phyloP scores from a whole-genome alignment of 2,888 invertebrate genomes.

The Agonum fuliginosum region DNA sequence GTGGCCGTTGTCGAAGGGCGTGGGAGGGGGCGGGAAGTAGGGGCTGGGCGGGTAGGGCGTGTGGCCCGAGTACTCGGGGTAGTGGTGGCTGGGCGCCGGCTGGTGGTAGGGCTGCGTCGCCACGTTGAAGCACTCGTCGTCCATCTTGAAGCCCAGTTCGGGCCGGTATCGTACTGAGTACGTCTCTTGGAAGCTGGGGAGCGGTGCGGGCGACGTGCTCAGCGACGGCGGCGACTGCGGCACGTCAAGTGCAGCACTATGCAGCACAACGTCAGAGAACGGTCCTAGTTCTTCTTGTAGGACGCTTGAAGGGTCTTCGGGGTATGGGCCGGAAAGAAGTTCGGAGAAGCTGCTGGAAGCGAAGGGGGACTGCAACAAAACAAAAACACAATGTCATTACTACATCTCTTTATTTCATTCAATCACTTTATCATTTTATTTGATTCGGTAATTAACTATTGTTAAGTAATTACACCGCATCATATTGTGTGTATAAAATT shows the following conservation, averaged over 20 bases:
- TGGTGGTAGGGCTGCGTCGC: constrained; percentile 75
- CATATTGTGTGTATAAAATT: not conserved
- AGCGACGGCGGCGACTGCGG: constrained; percentile 69
- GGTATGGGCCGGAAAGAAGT: constrained; percentile 83
- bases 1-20: constrained; percentile 64
- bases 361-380: constrained; percentile 83
- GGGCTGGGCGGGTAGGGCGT: constrained; percentile 76
- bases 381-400: constrained; percentile 41
- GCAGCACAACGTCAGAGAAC: constrained; percentile 80
- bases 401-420: too few relatives aligned
- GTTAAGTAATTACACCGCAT: not conserved
- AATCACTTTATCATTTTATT: not conserved
- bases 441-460: not conserved
- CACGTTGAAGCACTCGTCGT: constrained; percentile 87
- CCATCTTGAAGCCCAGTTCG: constrained; percentile 85
- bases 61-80: constrained; percentile 78
- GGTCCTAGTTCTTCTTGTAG: constrained; percentile 84
- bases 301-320: constrained; percentile 82
- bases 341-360: constrained; percentile 86
- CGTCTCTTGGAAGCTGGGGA: constrained; percentile 93
- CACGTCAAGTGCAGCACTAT: constrained; percentile 54
- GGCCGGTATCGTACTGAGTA: constrained; percentile 85
- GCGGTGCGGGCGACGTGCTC: constrained; percentile 75
- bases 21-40: constrained; percentile 78
- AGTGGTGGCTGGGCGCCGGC: constrained; percentile 75